These are phyloP conservation scores for Nibea albiflora DNA, from an alignment of 2,113 vertebrate species.

Conservation along the genomic window DNA sequence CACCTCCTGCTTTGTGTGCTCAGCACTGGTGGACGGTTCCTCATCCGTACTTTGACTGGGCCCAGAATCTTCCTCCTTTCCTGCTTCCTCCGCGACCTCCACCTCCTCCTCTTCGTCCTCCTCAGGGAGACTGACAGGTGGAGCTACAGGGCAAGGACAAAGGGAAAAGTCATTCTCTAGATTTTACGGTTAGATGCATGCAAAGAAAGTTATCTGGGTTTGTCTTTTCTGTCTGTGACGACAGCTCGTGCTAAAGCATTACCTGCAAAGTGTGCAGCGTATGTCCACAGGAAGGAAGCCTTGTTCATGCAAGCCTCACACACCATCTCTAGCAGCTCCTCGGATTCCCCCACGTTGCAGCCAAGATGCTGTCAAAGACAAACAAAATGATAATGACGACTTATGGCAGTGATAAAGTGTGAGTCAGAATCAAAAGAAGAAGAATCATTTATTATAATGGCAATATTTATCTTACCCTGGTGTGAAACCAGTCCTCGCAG, in stretches of 20 bases:
- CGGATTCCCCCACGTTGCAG: slow-evolving; percentile 85
- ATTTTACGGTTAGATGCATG: background rate
- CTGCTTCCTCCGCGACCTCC: slow-evolving; percentile 65
- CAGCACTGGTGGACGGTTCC: slow-evolving; percentile 83
- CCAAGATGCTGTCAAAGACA: slow-evolving; percentile 88
- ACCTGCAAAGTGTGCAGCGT: slow-evolving; percentile 89
- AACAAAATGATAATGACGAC: background rate
- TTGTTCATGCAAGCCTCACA: slow-evolving; percentile 93
- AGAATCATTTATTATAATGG: background rate
- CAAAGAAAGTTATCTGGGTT: background rate
- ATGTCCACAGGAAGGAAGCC: slow-evolving; percentile 92
- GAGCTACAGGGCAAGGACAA: slow-evolving; percentile 67
- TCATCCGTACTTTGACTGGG: slow-evolving; percentile 52
- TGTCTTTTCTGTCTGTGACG: background rate
- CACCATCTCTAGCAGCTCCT: slow-evolving; percentile 95
- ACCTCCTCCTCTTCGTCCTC: slow-evolving; percentile 75
- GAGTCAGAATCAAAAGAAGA: background rate
- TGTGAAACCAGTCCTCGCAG: slow-evolving; percentile 98
- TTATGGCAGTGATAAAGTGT: background rate
- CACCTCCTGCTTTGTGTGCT: slow-evolving; percentile 73
- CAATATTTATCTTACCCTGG: slow-evolving; percentile 84
- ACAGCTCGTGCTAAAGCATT: background rate
- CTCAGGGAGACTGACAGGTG: slow-evolving; percentile 74
- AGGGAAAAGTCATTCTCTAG: background rate
- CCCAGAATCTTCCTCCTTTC: slow-evolving; percentile 31